Percentiles rank a stretch among this genome's conserved stretches.
Conservation (phyloP, 2,888 invertebrate species). For the Pterostichus madidus region DNA sequence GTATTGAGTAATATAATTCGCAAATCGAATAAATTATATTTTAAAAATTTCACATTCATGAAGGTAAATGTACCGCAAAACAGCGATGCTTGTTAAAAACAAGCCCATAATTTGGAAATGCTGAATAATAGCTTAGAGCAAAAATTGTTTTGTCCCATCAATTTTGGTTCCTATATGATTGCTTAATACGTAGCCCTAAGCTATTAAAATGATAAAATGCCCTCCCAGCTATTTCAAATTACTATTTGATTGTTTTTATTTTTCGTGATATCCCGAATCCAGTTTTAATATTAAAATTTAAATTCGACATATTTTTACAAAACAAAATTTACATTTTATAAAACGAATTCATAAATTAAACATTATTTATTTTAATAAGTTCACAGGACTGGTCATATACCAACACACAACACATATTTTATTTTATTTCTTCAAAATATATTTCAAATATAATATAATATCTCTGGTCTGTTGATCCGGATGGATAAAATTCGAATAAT, state of each 20-base stretch:
- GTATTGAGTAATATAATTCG: background rate
- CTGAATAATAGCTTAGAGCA: constrained; percentile 54
- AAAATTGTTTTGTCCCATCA: constrained; percentile 59
- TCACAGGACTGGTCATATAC: background rate
- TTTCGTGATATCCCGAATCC: constrained; percentile 45
- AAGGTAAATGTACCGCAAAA: constrained; percentile 52
- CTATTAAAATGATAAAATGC: constrained; percentile 50
- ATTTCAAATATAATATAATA: too few relatives aligned
- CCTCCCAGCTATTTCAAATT: constrained; percentile 43
- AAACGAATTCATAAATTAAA: constrained; percentile 4
- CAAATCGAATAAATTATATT: constrained; percentile 47
- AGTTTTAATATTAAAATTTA: constrained; percentile 55
- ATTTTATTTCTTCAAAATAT: background rate
- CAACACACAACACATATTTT: background rate
- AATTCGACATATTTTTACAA: constrained; percentile 44
- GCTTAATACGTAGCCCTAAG: constrained; percentile 41
- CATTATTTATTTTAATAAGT: constrained; percentile 19
- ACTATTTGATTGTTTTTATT: constrained; percentile 55
- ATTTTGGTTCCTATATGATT: constrained; percentile 54
- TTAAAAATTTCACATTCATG: constrained; percentile 42
- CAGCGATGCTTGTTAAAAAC: constrained; percentile 50
- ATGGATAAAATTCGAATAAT: too few relatives aligned
- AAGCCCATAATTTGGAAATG: constrained; percentile 57
- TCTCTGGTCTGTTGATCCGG: too few relatives aligned
- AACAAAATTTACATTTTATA: constrained; percentile 48